Evolutionary conservation across 2,888 invertebrate genomes (phyloP).

Genomic region (Himalopsyche kuldschensis): DNA sequence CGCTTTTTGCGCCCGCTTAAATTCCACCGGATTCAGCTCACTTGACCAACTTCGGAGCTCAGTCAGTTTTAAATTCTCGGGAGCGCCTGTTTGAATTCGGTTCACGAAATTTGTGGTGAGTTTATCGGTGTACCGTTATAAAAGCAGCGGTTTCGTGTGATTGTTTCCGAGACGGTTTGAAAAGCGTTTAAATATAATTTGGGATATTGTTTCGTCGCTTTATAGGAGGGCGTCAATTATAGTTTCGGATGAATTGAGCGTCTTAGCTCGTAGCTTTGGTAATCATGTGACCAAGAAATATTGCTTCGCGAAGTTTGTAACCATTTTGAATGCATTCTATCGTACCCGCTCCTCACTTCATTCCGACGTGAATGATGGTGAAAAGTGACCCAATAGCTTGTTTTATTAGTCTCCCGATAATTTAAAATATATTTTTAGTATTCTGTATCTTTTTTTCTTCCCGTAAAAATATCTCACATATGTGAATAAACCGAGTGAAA

Average conservation of each 20-base stretch:
- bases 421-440: too few species aligned
- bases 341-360: too few species aligned
- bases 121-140: conserved; percentile 23
- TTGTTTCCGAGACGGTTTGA: neutral
- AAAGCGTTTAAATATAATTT: conserved; percentile 8
- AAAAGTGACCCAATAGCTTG: too few species aligned
- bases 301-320: neutral
- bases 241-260: neutral
- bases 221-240: neutral
- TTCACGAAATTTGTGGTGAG: neutral
- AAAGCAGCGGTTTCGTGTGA: neutral
- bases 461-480: too few species aligned
- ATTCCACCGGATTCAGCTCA: neutral
- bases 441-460: too few species aligned
- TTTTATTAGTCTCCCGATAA: too few species aligned
- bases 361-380: too few species aligned
- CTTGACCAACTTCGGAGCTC: neutral
- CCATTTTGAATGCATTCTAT: neutral
- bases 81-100: neutral
- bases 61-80: neutral
- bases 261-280: neutral
- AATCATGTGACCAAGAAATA: neutral
- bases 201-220: neutral
- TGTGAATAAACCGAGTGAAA: too few species aligned
- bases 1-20: neutral